These are phyloP conservation scores for Amphilophus citrinellus DNA, from an alignment of 2,113 vertebrate species.

Conservation along the genomic window DNA sequence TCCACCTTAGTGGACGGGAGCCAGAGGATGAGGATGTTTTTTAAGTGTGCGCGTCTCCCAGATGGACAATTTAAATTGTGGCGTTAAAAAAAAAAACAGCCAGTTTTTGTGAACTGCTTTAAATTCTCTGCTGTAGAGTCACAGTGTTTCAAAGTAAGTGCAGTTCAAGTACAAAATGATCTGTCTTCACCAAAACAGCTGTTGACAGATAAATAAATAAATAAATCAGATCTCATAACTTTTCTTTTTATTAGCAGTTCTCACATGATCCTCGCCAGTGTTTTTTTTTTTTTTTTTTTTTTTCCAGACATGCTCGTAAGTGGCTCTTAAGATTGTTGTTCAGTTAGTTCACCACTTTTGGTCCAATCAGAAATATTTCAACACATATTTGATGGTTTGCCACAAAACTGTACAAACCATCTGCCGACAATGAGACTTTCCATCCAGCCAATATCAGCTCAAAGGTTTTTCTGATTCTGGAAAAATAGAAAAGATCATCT, in stretches of 20 bases:
- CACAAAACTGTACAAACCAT: not conserved
- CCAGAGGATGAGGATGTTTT: constrained; percentile 33
- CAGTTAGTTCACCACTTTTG: not conserved
- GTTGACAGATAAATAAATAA: not conserved
- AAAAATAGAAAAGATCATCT: not conserved
- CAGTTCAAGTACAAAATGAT: not conserved
- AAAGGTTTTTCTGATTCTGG: not conserved
- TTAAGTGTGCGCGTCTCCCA: not conserved
- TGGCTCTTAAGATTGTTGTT: not conserved
- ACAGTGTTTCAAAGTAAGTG: not conserved
- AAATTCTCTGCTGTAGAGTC: constrained; percentile 14
- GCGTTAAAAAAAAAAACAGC: not conserved
- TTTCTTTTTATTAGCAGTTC: not conserved
- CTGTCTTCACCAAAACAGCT: not conserved
- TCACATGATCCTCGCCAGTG: not conserved
- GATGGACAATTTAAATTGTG: not conserved
- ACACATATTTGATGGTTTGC: not conserved
- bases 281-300: not conserved
- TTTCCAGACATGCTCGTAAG: no score
- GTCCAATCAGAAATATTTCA: not conserved
- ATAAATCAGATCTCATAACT: not conserved
- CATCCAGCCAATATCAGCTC: not conserved
- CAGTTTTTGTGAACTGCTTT: not conserved
- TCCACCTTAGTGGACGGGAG: constrained; percentile 3
- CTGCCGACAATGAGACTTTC: not conserved